A percentile compares a stretch with the other conserved stretches of the same genome.
Conservation (phyloP, 1,140 invertebrate genomes). For the Solenopsis fugax region DNA sequence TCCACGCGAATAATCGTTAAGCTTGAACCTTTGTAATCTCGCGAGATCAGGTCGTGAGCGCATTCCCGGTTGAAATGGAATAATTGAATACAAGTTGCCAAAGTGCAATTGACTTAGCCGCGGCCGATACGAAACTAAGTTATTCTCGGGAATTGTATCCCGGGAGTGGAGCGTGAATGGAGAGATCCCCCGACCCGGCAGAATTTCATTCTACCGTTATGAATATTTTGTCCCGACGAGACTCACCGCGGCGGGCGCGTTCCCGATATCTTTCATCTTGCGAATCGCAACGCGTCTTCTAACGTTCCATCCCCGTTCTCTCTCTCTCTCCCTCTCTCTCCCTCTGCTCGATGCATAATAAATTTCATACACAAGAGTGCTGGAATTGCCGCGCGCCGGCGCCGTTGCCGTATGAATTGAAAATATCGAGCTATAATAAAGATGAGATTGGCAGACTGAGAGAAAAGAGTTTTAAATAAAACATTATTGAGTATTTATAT, state of each 20-base stretch:
- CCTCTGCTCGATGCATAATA: constrained; percentile 43
- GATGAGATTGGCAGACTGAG: neutral
- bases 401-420: constrained; percentile 1
- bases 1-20: constrained; percentile 62
- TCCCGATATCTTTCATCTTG: constrained; percentile 56
- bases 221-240: constrained; percentile 61
- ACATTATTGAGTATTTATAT: constrained; percentile 3
- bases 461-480: neutral
- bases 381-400: constrained; percentile 12
- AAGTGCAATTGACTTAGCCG: constrained; percentile 65
- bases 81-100: constrained; percentile 71
- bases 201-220: constrained; percentile 64
- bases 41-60: constrained; percentile 55
- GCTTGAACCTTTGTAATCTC: constrained; percentile 60
- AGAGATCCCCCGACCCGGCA: constrained; percentile 37
- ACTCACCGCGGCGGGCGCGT: constrained; percentile 40
- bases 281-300: constrained; percentile 50
- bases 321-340: neutral
- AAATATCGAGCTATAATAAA: constrained; percentile 15
- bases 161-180: constrained; percentile 47
- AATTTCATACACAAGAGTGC: constrained; percentile 50
- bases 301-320: constrained; percentile 32
- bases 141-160: constrained; percentile 61
- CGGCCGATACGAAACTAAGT: constrained; percentile 63
- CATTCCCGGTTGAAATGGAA: constrained; percentile 65